phyloP scores from a whole-genome alignment of 37 sponge, comb jelly and placozoan genomes.

The Lycopodina hypogea region DNA sequence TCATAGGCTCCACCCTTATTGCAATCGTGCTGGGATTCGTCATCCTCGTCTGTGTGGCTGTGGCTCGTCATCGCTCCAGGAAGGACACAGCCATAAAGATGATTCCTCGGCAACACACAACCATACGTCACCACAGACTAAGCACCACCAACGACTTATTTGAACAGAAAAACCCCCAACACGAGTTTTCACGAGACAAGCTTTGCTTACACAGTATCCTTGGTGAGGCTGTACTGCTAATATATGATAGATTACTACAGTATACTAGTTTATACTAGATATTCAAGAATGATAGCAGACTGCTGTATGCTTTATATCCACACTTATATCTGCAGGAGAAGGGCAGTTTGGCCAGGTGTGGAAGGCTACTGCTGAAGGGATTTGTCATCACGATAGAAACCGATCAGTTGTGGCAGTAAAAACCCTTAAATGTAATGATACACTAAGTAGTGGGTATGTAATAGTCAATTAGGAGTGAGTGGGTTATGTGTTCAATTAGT shows the following conservation, averaged over 20 bases:
- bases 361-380: conserved; percentile 52
- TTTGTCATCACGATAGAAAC: conserved; percentile 20
- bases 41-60: background rate
- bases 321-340: conserved; percentile 24
- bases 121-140: background rate
- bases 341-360: conserved; percentile 65
- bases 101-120: background rate
- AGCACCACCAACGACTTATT: background rate
- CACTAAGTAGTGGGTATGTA: background rate
- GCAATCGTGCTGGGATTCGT: background rate
- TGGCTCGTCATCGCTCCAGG: background rate
- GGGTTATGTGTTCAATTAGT: background rate
- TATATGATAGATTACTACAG: background rate
- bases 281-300: too few species aligned
- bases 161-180: background rate
- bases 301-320: too few species aligned
- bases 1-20: background rate
- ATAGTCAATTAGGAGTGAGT: background rate
- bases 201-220: background rate
- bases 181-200: conserved; percentile 6
- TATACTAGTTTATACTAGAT: too few species aligned
- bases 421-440: conserved; percentile 48
- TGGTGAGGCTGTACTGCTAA: background rate
- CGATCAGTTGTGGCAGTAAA: conserved; percentile 60
- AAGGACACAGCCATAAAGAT: background rate